Evolutionary conservation across 2,113 vertebrate genomes (phyloP).

Genomic region (Neolamprologus brichardi): DNA sequence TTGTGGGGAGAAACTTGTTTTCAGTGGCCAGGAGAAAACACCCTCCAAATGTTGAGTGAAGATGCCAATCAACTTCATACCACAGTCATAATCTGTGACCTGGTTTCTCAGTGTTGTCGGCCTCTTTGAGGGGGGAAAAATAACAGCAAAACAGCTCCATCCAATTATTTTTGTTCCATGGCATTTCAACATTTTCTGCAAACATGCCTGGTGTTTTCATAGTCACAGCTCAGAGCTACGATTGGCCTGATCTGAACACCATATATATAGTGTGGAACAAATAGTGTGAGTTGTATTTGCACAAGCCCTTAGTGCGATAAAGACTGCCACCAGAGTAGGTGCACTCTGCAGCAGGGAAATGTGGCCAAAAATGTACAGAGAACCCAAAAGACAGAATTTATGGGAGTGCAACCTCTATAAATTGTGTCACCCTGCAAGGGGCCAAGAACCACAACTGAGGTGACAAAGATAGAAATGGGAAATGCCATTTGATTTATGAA

Average conservation of each 20-base stretch:
- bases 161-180: conserved; percentile 29
- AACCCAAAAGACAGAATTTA: conserved; percentile 10
- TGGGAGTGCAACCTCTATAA: background rate
- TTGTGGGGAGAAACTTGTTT: conserved; percentile 21
- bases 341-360: background rate
- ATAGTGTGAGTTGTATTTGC: background rate
- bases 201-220: conserved; percentile 7
- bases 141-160: conserved; percentile 17
- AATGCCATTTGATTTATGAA: conserved; percentile 17
- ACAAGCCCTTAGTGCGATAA: background rate
- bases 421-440: background rate
- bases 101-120: conserved; percentile 23
- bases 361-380: background rate
- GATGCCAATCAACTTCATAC: conserved; percentile 37
- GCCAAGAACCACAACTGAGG: background rate
- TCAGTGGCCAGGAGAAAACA: conserved; percentile 28
- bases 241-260: background rate
- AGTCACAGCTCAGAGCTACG: background rate
- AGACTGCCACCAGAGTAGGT: background rate
- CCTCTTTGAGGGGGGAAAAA: conserved; percentile 6
- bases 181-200: conserved; percentile 9
- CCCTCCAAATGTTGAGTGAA: background rate
- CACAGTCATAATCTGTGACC: conserved; percentile 17
- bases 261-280: background rate
- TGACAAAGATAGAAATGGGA: background rate